phyloP scores from a whole-genome alignment of 2,797 vertebrate species.

The Cryptoblepharus egeriae region DNA sequence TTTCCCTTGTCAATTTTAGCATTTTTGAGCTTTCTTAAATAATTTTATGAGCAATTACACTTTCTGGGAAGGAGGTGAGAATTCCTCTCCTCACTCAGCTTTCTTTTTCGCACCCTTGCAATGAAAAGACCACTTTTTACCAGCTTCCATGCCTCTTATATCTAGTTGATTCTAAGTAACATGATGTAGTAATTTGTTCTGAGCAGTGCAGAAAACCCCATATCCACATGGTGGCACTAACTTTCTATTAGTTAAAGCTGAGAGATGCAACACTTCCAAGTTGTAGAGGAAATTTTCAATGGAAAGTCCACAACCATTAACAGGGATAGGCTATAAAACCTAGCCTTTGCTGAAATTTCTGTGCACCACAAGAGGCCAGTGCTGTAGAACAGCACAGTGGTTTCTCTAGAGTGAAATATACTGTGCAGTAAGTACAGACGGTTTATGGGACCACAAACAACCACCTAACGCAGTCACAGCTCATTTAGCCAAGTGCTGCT shows the following conservation, averaged over 20 bases:
- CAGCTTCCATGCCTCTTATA: neutral
- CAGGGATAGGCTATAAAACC: neutral
- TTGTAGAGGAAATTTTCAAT: neutral
- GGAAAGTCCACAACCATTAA: neutral
- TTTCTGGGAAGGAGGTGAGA: no score
- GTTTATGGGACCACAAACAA: fast-evolving
- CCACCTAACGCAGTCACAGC: neutral
- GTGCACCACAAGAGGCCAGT: slow-evolving; percentile 9
- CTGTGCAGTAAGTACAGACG: fast-evolving
- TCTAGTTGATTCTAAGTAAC: neutral
- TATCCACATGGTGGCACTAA: slow-evolving; percentile 69
- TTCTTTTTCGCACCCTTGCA: no score
- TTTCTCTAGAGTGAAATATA: neutral
- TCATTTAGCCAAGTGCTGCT: neutral
- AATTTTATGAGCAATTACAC: no score
- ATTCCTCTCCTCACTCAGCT: neutral
- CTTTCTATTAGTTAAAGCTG: slow-evolving; percentile 17
- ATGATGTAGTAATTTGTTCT: no score
- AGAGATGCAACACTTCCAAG: fast-evolving
- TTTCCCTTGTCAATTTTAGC: no score
- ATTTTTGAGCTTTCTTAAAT: no score
- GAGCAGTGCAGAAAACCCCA: neutral
- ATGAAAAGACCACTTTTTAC: neutral
- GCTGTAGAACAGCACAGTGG: neutral
- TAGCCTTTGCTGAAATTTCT: neutral